Evolutionary conservation across 2,888 invertebrate species (phyloP).

Genomic region (Cataglyphis albicans): DNA sequence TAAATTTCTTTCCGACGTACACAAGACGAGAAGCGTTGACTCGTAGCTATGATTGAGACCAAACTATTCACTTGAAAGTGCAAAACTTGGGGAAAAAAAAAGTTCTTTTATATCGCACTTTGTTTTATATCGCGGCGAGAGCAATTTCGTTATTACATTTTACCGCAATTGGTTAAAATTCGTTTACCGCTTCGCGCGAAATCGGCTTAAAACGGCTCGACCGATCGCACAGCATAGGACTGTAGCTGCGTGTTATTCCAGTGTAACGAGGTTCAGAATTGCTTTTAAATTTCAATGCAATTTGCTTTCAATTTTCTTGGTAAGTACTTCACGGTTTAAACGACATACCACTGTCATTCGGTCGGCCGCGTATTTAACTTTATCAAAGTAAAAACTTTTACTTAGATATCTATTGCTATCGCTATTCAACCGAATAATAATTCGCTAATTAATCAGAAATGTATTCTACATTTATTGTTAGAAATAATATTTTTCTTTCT

Average conservation of each 20-base stretch:
- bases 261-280: conserved; percentile 68
- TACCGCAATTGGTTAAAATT: conserved; percentile 62
- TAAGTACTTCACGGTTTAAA: conserved; percentile 53
- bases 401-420: conserved; percentile 2
- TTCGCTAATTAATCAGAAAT: conserved; percentile 43
- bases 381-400: conserved; percentile 40
- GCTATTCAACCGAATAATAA: not conserved
- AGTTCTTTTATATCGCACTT: conserved; percentile 39
- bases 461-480: conserved; percentile 39
- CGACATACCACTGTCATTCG: conserved; percentile 44
- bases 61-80: conserved; percentile 28
- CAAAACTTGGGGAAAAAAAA: conserved; percentile 29
- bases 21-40: conserved; percentile 3
- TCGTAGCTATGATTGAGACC: conserved; percentile 13
- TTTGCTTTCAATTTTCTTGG: conserved; percentile 71
- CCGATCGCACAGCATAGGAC: conserved; percentile 64
- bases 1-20: not conserved
- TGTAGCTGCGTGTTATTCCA: conserved; percentile 63
- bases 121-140: conserved; percentile 53
- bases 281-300: conserved; percentile 74
- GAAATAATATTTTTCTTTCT: not conserved
- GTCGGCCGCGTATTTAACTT: conserved; percentile 38
- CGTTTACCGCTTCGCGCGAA: conserved; percentile 70
- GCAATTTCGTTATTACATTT: conserved; percentile 68
- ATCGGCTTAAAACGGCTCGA: conserved; percentile 73